Base-by-base conservation (phyloP, 2,113 vertebrate genomes). In the Sterrhoptilus dennistouni region DNA sequence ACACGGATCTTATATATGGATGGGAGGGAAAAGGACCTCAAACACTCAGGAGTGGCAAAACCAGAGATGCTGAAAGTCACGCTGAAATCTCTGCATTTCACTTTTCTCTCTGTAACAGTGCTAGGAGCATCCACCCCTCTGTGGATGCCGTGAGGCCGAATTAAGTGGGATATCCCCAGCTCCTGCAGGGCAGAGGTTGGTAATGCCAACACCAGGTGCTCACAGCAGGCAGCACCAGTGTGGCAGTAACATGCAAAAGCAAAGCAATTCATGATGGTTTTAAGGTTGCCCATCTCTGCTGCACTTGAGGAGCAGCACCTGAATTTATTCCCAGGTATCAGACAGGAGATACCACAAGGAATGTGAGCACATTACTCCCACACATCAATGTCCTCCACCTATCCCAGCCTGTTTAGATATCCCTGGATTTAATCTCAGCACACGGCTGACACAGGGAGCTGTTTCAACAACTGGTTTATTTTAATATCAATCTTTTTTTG, bases 381-480 rank as follows among this genome's bases (percentile, higher is more conserved):
- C 70, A 52, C 75, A 44, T 25, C 64, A 66, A 54, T 14, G 38
- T 25, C 64, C 64, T 88, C 71, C 21, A 2, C 83, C 47, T 83
- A 10, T 70, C 88, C 59, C 92, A 95, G 75, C 79, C 88, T 50
- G 45, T 70, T 80, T 6, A 66, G 56, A 6, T 35, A 76, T 40
- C 68, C 52, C 65, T 88, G 75, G 68, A 40, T 90, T 84, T 33
- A 53, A 83, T 78, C 80, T 63, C 3, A 11, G 82, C 7, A 18
- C 16, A 29, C 0, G 0, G 66, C 38, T 90, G 87, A 76, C 94
- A 85, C 6, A 2, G 63, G 78, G 85, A 0, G 1, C 36, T 88
- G 80, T 93, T 91, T 91, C 80, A 83, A 84, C 82, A 85, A 61
- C 54, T 88, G 88, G 28, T 76, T 96, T 88, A 64, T 86, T 96